Conservation (phyloP, 2,113 vertebrate species). For the Theristicus caerulescens region DNA sequence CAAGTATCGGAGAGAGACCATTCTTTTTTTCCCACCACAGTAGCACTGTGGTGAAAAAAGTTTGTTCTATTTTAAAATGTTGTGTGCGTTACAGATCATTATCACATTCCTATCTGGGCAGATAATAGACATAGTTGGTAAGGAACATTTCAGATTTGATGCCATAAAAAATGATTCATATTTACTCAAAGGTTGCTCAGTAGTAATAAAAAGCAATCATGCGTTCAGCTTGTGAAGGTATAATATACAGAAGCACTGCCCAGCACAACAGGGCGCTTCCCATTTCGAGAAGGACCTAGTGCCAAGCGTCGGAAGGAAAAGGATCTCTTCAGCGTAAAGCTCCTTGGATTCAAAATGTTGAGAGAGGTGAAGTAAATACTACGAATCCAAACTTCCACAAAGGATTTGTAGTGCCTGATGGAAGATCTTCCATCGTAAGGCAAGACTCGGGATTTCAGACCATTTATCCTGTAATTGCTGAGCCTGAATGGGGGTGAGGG, state of each 20-base stretch:
- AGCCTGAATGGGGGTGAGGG: background rate
- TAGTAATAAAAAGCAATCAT: slow-evolving; percentile 53
- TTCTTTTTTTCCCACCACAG: background rate
- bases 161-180: slow-evolving; percentile 58
- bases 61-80: slow-evolving; percentile 16
- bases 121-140: slow-evolving; percentile 27
- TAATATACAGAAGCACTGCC: background rate
- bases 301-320: background rate
- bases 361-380: background rate
- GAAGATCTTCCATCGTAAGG: background rate
- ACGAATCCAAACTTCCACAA: background rate
- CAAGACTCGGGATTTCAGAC: background rate
- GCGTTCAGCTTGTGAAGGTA: slow-evolving; percentile 8
- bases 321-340: background rate
- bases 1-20: background rate
- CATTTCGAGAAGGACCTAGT: background rate
- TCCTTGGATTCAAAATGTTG: background rate
- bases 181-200: slow-evolving; percentile 47
- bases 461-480: background rate
- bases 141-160: slow-evolving; percentile 39
- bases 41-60: background rate
- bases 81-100: background rate
- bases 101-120: slow-evolving; percentile 11
- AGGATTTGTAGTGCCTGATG: background rate
- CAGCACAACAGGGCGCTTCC: background rate